Conservation (phyloP, 2,113 vertebrate species). For the Chrysemys picta region DNA sequence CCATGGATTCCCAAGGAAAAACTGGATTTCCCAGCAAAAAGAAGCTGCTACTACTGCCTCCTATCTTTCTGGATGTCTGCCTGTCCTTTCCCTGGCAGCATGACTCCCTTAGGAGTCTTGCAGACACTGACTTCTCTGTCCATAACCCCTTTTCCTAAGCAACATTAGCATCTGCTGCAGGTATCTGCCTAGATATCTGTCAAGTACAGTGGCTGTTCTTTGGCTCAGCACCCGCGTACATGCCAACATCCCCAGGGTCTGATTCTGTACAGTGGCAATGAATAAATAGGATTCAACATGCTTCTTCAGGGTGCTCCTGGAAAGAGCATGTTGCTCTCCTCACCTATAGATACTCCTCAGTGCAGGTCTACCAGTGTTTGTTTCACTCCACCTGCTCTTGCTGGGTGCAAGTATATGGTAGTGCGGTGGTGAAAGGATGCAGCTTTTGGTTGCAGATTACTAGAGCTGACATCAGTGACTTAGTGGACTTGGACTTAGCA, state of each 20-base stretch:
- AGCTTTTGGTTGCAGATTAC: not conserved
- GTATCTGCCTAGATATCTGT: conserved; percentile 22
- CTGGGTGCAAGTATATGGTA: not conserved
- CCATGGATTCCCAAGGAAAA: conserved; percentile 35
- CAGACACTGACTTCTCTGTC: conserved; percentile 57
- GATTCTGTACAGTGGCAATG: not conserved
- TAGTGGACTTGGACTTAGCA: not conserved
- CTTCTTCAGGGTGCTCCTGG: not conserved
- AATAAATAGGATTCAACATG: not conserved
- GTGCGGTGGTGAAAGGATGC: not conserved
- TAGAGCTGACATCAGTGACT: not conserved
- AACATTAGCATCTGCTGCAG: conserved; percentile 31
- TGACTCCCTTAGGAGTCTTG: conserved; percentile 37
- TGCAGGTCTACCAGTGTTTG: not conserved
- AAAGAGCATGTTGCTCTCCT: not conserved
- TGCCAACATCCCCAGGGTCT: not conserved
- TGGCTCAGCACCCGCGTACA: not conserved
- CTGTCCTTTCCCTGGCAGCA: conserved; percentile 66
- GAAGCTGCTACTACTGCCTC: conserved; percentile 30
- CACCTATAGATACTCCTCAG: not conserved
- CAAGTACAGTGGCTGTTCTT: not conserved
- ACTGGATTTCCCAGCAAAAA: conserved; percentile 48
- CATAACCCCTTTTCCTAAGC: conserved; percentile 19
- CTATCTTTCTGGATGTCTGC: not conserved
- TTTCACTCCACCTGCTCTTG: not conserved